Conservation (phyloP, 2,888 invertebrate genomes). For the Platyscelio sp. region DNA sequence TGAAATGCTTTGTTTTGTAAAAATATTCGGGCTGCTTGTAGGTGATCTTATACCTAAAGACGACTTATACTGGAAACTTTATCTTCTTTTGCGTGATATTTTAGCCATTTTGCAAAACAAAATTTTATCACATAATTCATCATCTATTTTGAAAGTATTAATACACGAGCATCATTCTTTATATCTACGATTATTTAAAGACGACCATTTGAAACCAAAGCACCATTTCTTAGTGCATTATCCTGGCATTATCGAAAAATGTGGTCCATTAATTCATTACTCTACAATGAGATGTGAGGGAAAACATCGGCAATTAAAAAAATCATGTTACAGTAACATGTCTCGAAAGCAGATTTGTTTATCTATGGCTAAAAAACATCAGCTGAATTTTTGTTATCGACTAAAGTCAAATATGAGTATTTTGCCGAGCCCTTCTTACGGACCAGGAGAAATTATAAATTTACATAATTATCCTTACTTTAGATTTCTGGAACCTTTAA, state of each 20-base stretch:
- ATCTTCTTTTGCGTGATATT: too few relatives aligned
- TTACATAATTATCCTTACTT: neutral
- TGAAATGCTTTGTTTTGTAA: too few relatives aligned
- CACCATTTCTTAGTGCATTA: neutral
- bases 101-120: too few relatives aligned
- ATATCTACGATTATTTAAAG: too few relatives aligned
- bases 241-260: neutral
- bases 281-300: slow-evolving; percentile 6
- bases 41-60: too few relatives aligned
- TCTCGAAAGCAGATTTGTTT: neutral
- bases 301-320: slow-evolving; percentile 11
- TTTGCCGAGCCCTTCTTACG: neutral
- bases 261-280: neutral
- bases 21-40: too few relatives aligned
- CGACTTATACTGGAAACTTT: too few relatives aligned
- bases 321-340: neutral
- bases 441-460: neutral
- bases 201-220: neutral
- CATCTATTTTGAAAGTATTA: too few relatives aligned
- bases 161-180: too few relatives aligned
- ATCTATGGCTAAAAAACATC: neutral
- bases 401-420: neutral
- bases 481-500: neutral
- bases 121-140: too few relatives aligned
- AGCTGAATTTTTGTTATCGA: neutral